Conservation (phyloP, 2,113 vertebrate genomes). For the Xyrauchen texanus region DNA sequence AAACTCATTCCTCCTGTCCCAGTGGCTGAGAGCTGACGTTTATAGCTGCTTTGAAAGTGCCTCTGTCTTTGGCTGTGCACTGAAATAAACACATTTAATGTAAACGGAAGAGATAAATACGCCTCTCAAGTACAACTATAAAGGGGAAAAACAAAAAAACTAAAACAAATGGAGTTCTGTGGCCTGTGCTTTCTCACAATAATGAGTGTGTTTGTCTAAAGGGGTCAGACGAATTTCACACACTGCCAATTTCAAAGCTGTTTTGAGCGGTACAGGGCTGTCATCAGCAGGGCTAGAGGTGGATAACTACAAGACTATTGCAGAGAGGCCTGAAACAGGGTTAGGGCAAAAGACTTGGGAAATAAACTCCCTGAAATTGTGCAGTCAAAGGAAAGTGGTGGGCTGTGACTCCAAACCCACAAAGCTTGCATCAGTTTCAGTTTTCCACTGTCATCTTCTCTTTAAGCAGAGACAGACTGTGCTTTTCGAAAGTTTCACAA, state of each 20-base stretch:
- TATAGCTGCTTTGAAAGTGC: slow-evolving; percentile 47
- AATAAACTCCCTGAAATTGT: background rate
- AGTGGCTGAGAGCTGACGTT: slow-evolving; percentile 24
- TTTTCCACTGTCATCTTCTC: background rate
- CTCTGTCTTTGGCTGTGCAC: too few relatives aligned
- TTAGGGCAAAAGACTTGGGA: background rate
- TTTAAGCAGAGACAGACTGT: slow-evolving; percentile 4
- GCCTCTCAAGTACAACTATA: background rate
- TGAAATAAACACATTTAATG: slow-evolving; percentile 1
- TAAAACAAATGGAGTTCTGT: background rate
- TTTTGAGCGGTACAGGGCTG: background rate
- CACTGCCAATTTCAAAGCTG: background rate
- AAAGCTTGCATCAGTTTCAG: background rate
- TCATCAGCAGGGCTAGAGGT: background rate
- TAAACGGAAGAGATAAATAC: slow-evolving; percentile 33
- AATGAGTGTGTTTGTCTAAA: background rate
- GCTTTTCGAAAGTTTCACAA: background rate
- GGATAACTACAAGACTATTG: background rate
- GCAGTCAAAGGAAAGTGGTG: background rate
- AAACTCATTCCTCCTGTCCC: slow-evolving; percentile 26
- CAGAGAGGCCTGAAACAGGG: background rate
- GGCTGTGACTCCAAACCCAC: background rate
- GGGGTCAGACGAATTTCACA: background rate
- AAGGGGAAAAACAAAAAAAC: too few relatives aligned
- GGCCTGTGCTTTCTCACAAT: background rate